Conservation (phyloP, 2,113 vertebrate species). For the Nesoenas mayeri region DNA sequence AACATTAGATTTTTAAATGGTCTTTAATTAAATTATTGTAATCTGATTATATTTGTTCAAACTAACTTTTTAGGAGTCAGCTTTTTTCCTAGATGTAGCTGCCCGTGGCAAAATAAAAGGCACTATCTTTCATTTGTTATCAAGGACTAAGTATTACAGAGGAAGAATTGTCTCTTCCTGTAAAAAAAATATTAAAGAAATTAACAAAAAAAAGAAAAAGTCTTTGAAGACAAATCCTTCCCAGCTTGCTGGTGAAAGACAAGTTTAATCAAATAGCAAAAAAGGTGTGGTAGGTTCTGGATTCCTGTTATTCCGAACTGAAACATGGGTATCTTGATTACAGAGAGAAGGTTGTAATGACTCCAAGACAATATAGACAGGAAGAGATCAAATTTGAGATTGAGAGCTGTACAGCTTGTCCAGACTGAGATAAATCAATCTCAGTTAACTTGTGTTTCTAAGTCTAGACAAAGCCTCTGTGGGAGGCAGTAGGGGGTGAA, state of each 20-base stretch:
- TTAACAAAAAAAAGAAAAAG: background rate
- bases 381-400: conserved; percentile 5
- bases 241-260: background rate
- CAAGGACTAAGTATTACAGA: background rate
- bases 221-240: background rate
- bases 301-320: background rate
- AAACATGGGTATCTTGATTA: background rate
- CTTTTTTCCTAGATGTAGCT: conserved; percentile 5
- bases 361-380: background rate
- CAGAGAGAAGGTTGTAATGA: background rate
- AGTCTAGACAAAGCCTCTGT: background rate
- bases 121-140: conserved; percentile 2
- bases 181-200: background rate
- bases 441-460: background rate
- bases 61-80: conserved; percentile 32
- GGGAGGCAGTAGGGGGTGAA: background rate
- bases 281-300: background rate
- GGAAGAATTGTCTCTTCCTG: background rate
- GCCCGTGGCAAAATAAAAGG: background rate
- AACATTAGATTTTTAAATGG: conserved; percentile 66
- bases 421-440: conserved; percentile 21
- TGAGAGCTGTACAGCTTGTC: background rate
- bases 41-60: conserved; percentile 68
- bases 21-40: conserved; percentile 73
- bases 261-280: background rate